A percentile compares a stretch with the other conserved stretches of the same genome.
These are phyloP conservation scores for Druceiella hillmani DNA, from an alignment of 2,888 invertebrate genomes.

Conservation along the genomic window DNA sequence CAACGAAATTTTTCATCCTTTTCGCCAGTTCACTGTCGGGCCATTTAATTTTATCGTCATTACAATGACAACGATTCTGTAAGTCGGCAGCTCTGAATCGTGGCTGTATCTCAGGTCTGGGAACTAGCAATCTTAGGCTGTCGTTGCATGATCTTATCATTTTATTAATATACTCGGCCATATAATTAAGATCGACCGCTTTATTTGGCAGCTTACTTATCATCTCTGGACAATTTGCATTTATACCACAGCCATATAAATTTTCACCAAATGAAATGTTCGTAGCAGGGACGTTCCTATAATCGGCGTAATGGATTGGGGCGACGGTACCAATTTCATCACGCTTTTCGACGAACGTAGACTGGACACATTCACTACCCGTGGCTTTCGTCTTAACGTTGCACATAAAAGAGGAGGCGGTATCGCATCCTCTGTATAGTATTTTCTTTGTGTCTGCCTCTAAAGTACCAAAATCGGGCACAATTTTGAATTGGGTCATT, in stretches of 20 bases:
- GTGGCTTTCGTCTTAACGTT: conserved; percentile 43
- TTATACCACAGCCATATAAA: conserved; percentile 38
- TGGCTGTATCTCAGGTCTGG: conserved; percentile 37
- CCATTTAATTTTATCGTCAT: conserved; percentile 39
- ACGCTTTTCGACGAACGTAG: no score
- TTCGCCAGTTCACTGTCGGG: conserved; percentile 37
- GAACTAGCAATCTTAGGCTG: conserved; percentile 46
- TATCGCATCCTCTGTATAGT: conserved; percentile 43
- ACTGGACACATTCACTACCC: no score
- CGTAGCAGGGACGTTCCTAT: conserved; percentile 40
- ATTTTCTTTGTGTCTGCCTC: conserved; percentile 32
- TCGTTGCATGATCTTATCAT: conserved; percentile 45
- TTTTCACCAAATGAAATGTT: conserved; percentile 38
- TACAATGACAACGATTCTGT: conserved; percentile 41
- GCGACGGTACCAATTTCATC: no score
- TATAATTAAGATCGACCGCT: conserved; percentile 39
- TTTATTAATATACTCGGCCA: conserved; percentile 41
- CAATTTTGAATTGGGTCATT: conserved; percentile 39
- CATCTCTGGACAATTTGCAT: conserved; percentile 41
- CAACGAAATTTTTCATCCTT: conserved; percentile 35
- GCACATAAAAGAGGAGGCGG: conserved; percentile 41
- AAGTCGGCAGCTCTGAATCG: conserved; percentile 44
- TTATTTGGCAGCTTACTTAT: conserved; percentile 38
- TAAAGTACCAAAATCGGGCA: conserved; percentile 38
- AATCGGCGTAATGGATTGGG: conserved; percentile 36